These are phyloP conservation scores for Galaxea fascicularis DNA, from an alignment of 92 coral and sea anemone species.

Conservation along the genomic window DNA sequence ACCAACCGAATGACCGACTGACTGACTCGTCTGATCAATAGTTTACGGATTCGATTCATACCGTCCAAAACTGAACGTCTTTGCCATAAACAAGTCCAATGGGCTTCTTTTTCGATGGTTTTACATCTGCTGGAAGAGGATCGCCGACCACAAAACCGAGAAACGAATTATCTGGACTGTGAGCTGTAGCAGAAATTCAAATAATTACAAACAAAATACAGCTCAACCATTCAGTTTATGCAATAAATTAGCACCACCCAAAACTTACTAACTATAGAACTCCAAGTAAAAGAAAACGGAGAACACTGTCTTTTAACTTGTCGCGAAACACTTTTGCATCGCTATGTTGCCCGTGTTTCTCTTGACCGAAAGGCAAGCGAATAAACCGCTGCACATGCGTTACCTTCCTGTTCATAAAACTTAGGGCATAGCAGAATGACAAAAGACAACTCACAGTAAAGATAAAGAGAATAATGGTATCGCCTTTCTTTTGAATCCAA, in stretches of 20 bases:
- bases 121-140: conserved; percentile 48
- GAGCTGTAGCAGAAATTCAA: conserved; percentile 74
- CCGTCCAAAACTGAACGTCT: conserved; percentile 73
- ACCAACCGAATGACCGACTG: background rate
- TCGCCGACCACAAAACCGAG: conserved; percentile 91
- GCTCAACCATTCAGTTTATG: background rate
- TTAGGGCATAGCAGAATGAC: too few relatives aligned
- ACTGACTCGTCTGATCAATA: background rate
- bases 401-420: too few relatives aligned
- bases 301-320: too few relatives aligned
- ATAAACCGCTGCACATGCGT: too few relatives aligned
- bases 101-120: conserved; percentile 55
- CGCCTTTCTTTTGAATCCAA: background rate
- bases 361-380: too few relatives aligned
- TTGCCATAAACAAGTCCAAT: conserved; percentile 90
- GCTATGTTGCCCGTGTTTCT: too few relatives aligned
- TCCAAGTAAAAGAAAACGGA: too few relatives aligned
- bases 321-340: too few relatives aligned
- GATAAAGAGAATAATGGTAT: too few relatives aligned
- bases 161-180: conserved; percentile 95
- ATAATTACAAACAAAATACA: background rate
- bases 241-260: background rate
- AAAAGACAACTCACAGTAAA: too few relatives aligned
- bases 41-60: background rate
- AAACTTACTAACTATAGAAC: too few relatives aligned